Percentiles rank a stretch among this genome's conserved stretches.
phyloP scores from a whole-genome alignment of 2,797 vertebrate genomes.

The Acrocephalus scirpaceus region DNA sequence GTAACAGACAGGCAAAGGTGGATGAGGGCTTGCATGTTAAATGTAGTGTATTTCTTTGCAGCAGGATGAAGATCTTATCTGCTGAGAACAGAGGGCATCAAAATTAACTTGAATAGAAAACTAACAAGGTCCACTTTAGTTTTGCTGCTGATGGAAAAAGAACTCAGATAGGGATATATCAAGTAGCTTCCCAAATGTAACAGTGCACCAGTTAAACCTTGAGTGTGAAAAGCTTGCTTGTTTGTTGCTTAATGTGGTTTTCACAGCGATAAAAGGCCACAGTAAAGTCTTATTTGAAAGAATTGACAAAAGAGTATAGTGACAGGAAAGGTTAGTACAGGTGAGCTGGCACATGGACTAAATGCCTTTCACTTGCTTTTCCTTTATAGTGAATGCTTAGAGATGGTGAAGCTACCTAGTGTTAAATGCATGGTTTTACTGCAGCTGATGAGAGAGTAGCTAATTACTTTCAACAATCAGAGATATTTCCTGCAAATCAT shows the following conservation, averaged over 20 bases:
- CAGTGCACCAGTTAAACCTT: background rate
- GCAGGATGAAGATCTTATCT: background rate
- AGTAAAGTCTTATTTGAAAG: background rate
- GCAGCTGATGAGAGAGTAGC: background rate
- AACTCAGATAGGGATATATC: background rate
- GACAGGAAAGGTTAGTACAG: background rate
- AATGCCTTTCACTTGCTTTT: background rate
- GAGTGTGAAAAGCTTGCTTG: background rate
- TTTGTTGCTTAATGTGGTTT: background rate
- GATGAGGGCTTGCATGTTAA: background rate
- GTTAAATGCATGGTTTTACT: background rate
- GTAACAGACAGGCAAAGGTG: background rate
- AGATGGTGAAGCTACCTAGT: background rate
- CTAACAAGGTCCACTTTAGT: background rate
- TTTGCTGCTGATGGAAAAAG: background rate
- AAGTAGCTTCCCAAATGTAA: background rate
- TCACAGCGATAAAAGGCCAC: background rate
- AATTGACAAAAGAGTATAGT: background rate
- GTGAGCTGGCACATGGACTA: background rate
- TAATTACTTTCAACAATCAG: background rate
- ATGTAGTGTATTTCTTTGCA: conserved; percentile 4
- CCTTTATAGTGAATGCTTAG: background rate
- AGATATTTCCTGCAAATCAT: background rate
- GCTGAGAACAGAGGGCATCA: background rate
- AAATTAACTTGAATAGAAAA: background rate